Evolutionary conservation across 1,140 invertebrate species (phyloP).

Genomic region (Zaprionus davidi): DNA sequence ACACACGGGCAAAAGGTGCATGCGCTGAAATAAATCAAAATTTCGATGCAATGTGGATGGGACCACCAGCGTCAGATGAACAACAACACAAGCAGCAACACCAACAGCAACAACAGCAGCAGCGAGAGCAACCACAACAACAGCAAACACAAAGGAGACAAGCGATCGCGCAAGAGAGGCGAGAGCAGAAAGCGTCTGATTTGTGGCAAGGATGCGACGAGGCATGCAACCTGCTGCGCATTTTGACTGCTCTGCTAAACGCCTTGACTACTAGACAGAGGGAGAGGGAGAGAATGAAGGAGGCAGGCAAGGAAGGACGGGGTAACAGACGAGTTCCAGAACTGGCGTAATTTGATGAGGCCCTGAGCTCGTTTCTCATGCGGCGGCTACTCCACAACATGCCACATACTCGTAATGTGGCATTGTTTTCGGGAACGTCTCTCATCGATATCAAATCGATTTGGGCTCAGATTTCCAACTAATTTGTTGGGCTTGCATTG

Average conservation of each 20-base stretch:
- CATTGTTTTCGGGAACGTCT: slow-evolving; percentile 24
- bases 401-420: slow-evolving; percentile 25
- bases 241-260: slow-evolving; percentile 54
- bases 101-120: slow-evolving; percentile 6
- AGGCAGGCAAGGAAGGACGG: background rate
- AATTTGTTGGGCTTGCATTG: slow-evolving; percentile 56
- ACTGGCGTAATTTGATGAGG: slow-evolving; percentile 51
- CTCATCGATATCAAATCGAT: slow-evolving; percentile 76
- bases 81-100: slow-evolving; percentile 33
- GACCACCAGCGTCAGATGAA: slow-evolving; percentile 74
- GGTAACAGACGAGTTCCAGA: background rate
- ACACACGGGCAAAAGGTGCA: slow-evolving; percentile 50
- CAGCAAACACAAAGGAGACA: slow-evolving; percentile 23
- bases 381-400: slow-evolving; percentile 26
- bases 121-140: slow-evolving; percentile 9
- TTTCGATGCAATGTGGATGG: slow-evolving; percentile 45
- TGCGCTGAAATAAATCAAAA: slow-evolving; percentile 72
- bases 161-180: slow-evolving; percentile 1
- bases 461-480: slow-evolving; percentile 65
- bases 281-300: background rate
- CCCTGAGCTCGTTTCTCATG: slow-evolving; percentile 69
- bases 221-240: slow-evolving; percentile 57
- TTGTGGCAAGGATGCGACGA: slow-evolving; percentile 13
- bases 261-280: slow-evolving; percentile 30
- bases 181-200: slow-evolving; percentile 12